Conservation (phyloP, 2,888 invertebrate genomes). For the Drosophila algonquin region DNA sequence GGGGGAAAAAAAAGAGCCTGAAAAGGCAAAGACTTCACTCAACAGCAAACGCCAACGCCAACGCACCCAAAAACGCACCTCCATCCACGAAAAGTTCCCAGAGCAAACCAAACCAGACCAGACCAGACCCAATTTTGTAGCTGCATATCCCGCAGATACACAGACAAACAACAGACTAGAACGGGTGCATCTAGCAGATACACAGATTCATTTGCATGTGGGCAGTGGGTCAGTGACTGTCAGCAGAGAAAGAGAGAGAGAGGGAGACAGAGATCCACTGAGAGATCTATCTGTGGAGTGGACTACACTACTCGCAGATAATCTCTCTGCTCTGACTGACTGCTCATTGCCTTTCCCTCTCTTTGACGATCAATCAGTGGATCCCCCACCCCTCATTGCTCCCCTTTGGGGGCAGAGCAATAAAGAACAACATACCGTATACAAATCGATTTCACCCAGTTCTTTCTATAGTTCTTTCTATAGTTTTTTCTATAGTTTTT, state of each 20-base stretch:
- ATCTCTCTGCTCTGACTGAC: conserved; percentile 8
- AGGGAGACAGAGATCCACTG: background rate
- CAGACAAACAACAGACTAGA: background rate
- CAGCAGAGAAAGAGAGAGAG: background rate
- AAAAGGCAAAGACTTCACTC: conserved; percentile 58
- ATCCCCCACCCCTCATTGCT: conserved; percentile 26
- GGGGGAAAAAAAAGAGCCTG: conserved; percentile 56
- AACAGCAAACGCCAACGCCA: conserved; percentile 79
- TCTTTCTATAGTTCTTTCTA: conserved; percentile 25
- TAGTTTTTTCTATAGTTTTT: background rate
- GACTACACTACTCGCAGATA: background rate
- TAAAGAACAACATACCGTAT: conserved; percentile 51
- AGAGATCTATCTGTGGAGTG: conserved; percentile 53
- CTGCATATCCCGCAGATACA: conserved; percentile 16
- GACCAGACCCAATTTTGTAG: conserved; percentile 29
- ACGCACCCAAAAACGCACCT: conserved; percentile 59
- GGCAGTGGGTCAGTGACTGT: conserved; percentile 70
- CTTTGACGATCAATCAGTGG: conserved; percentile 30
- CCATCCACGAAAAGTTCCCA: conserved; percentile 47
- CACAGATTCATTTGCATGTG: conserved; percentile 66
- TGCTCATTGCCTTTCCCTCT: conserved; percentile 5
- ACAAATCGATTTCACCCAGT: conserved; percentile 74
- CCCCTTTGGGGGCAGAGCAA: conserved; percentile 33
- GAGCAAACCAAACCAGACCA: conserved; percentile 42
- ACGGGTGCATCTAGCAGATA: conserved; percentile 30